Evolutionary conservation across 2,888 invertebrate species (phyloP), one percentile per base, ranked within the genome.

Genomic region (Leptinotarsa juncta): DNA sequence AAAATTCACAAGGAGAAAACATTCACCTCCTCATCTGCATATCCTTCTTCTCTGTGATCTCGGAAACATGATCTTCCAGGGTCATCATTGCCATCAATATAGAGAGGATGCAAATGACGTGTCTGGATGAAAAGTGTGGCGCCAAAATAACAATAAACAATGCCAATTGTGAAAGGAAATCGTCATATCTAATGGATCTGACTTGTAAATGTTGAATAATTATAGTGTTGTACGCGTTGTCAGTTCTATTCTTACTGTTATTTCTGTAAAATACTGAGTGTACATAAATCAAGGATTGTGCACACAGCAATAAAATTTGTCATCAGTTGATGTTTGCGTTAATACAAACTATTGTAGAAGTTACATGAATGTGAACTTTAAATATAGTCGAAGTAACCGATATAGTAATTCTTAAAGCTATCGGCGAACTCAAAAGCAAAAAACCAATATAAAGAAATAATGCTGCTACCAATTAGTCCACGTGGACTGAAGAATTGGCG

Each of bases 121-220:
- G 49, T 10, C 49, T 42, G 32, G 62, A 55, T 60, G 70, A 49
- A 23, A 50, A 70, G 49, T 62, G 62, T 65, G 73, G 73, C 73
- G 73, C 73, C 73, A 73, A 73, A 70, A 73, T 70, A 73, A 73
- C 73, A 73, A 73, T 73, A 69, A 69, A 73, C 73, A 73, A 73
- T 73, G 69, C 48, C 53, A 69, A 65, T 73, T 70, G 73, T 73
- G 69, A 67, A 62, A 62, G 62, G 62, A 62, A 62, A 62, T 32
- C 42, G 62, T 62, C 16, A 26, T 62, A 62, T 62, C 62, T 62
- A 42, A 42, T 62, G 32, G 62, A 62, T 62, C 62, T 42, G 32
- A 62, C 26, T 62, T 42, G 62, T 62, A 62, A 32, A 62, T 62
- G 62, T 62, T 62, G 62, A 62, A 62, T 62, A 62, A 62, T 62